These are phyloP conservation scores for Protonemura montana DNA, from an alignment of 2,888 invertebrate species.

Conservation along the genomic window DNA sequence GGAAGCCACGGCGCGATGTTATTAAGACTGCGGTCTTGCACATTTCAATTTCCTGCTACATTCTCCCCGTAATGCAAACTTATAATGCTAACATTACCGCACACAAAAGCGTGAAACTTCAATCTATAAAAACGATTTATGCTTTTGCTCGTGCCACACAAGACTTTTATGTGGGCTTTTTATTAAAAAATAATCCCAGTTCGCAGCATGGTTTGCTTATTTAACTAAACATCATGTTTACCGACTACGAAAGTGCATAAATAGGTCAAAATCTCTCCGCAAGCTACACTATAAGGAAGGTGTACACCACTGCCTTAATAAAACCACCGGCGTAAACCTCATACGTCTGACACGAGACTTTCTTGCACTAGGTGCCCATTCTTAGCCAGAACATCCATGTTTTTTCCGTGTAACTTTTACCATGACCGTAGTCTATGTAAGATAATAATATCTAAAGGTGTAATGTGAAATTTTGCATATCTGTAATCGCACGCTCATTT, in stretches of 20 bases:
- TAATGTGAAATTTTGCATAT: neutral
- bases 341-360: too few relatives aligned
- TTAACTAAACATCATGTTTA: slow-evolving; percentile 14
- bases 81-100: slow-evolving; percentile 8
- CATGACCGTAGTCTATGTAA: neutral
- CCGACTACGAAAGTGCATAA: slow-evolving; percentile 1
- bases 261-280: slow-evolving; percentile 15
- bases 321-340: too few relatives aligned
- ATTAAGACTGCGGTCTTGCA: slow-evolving; percentile 21
- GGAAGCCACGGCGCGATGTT: neutral
- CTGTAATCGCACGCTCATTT: neutral
- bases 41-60: slow-evolving; percentile 25
- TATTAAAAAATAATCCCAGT: slow-evolving; percentile 14
- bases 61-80: neutral
- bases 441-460: neutral
- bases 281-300: slow-evolving; percentile 17
- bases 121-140: slow-evolving; percentile 25
- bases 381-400: neutral
- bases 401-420: neutral
- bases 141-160: slow-evolving; percentile 7
- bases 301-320: neutral
- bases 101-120: slow-evolving; percentile 13
- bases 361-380: neutral
- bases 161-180: slow-evolving; percentile 9
- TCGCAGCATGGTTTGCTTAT: slow-evolving; percentile 17